Evolutionary conservation across 2,797 vertebrate genomes (phyloP), one percentile per base, ranked within the genome.

Genomic region (Pseudomugil gertrudae): DNA sequence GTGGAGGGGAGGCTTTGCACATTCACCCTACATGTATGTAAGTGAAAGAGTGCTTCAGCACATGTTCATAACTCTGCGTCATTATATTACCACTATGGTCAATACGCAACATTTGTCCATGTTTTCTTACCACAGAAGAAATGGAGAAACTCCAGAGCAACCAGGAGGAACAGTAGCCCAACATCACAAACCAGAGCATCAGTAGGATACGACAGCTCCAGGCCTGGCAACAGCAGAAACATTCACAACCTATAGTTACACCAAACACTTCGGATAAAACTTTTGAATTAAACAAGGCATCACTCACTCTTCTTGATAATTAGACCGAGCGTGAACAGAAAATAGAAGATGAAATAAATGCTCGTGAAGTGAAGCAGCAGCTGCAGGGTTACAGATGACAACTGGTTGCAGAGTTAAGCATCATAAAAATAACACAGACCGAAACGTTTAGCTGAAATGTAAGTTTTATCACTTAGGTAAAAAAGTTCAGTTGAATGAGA

Each of bases 261-360:
- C 6, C 17, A 29, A 36, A 57, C 21, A 48, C 17, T 9, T 40
- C 0, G 15, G 9, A 40, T 9, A 38, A 19, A 43, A 52, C 2
- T 33, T 21, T 15, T n/a, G 17, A 9, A 26, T 3, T 1, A 9
- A 0, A 30, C 13, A 5, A 10, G 17, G 56, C n/a, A 33, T 47
- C 50, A 89, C 96, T 95, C 84, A 96, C 96, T 95, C 86, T 97
- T 96, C 77, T 93, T 96, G 67, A 90, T 59, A 45, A 96, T 88
- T 84, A 95, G 81, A 11, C 92, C 78, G 10, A 96, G 86, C 0
- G 90, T 94, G 14, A 87, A 92, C 32, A 94, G 51, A 83, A 96
- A 94, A 58, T 96, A 95, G 36, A 95, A 92, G 52, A 87, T 24
- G 45, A 77, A 92, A 70, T 92, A 96, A 1, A 85, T 0, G 0